Base-by-base conservation (phyloP, 2,797 vertebrate genomes). In the Gila robusta region DNA sequence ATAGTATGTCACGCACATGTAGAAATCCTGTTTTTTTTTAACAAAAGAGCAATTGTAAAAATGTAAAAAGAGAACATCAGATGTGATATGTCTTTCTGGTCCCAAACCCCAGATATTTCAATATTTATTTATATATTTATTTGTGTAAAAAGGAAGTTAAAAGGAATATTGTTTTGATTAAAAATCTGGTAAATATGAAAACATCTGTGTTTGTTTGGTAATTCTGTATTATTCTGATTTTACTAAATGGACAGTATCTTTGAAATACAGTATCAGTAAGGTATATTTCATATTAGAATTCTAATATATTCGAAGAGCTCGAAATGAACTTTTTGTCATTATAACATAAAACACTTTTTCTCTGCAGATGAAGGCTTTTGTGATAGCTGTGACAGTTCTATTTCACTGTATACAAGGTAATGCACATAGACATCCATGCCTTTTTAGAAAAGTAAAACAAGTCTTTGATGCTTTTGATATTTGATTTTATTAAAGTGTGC, bases 381-480 rank as follows among this genome's bases (percentile, higher is more conserved):
- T 90, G 16, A 79, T 86, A n/a, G 52, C 44, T 26, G 28, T 86
- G 28, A 78, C 44, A 0, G 4, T 88, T 66, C 62, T 91, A n/a
- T 84, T 91, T 64, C 82, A 82, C 70, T 84, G 56, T 77, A 78
- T 82, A 81, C 67, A 83, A 77, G 92, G 92, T 93, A 88, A 85
- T 82, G 52, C 23, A 69, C 17, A 54, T 82, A 0, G 21, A 21
- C 28, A 49, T 56, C 4, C 3, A 72, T 64, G 47, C 19, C 4
- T 26, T 71, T 37, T 16, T 49, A 14, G 19, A 74, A 69, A 62
- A 28, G 6, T 28, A 2, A 41, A 69, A n/a, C 2, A 2, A 4
- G 6, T 16, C 9, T 4, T 35, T 59, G n/a, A n/a, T 47, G 56
- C 39, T 54, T 28, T 71, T 41, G 28, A 54, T n/a, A 56, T 19